Evolutionary conservation across 2,113 vertebrate genomes (phyloP).

Genomic region (Colistium nudipinnis): DNA sequence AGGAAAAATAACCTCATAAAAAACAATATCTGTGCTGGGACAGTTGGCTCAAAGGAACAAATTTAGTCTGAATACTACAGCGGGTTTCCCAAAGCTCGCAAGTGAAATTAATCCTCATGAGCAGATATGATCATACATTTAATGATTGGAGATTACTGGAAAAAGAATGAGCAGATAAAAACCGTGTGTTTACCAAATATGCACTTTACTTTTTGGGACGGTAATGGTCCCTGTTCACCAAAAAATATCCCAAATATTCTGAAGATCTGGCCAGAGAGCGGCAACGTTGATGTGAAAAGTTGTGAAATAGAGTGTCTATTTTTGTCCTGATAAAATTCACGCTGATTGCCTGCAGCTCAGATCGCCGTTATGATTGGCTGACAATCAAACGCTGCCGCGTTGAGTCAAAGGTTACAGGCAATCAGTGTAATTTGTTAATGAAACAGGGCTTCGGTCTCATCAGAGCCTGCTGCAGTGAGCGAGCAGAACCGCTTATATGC

Average conservation of each 20-base stretch:
- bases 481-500: constrained; percentile 31
- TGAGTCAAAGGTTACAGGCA: constrained; percentile 66
- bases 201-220: constrained; percentile 34
- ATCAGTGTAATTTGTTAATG: constrained; percentile 70
- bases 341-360: constrained; percentile 58
- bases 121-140: constrained; percentile 28
- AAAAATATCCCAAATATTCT: constrained; percentile 7
- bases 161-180: constrained; percentile 28
- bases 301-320: constrained; percentile 54
- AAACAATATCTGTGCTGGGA: constrained; percentile 7
- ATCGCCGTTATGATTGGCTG: constrained; percentile 59
- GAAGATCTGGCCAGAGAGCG: constrained; percentile 14
- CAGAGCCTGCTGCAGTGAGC: constrained; percentile 39
- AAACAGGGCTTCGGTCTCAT: constrained; percentile 57
- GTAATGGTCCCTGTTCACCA: constrained; percentile 15
- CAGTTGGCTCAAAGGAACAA: constrained; percentile 11
- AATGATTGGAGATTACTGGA: constrained; percentile 26
- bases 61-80: constrained; percentile 9
- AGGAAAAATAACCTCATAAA: constrained; percentile 16
- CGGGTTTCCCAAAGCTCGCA: constrained; percentile 16
- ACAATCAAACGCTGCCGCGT: constrained; percentile 60
- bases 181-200: constrained; percentile 17
- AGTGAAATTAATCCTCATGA: constrained; percentile 42
- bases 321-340: constrained; percentile 36
- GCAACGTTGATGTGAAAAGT: constrained; percentile 28